Conservation (phyloP, 2,113 vertebrate species). For the Myxocyprinus asiaticus region DNA sequence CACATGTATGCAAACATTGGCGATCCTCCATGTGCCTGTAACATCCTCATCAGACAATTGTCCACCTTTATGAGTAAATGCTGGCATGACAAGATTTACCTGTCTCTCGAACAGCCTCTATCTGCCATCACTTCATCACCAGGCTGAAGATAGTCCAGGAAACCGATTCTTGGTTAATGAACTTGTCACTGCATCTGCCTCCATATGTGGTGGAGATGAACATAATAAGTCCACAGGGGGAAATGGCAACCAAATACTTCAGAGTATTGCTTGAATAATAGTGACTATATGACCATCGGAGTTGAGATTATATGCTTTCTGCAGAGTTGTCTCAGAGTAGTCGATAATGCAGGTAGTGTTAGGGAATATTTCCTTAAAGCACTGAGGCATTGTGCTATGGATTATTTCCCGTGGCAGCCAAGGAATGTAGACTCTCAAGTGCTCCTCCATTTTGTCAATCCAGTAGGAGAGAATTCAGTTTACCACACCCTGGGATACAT, state of each 20-base stretch:
- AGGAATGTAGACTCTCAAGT: not conserved
- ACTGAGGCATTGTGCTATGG: not conserved
- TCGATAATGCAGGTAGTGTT: conserved; percentile 26
- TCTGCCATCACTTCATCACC: conserved; percentile 41
- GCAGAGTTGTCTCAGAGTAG: conserved; percentile 10
- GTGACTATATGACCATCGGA: conserved; percentile 9
- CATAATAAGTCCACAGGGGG: conserved; percentile 12
- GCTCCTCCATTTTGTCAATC: conserved; percentile 24
- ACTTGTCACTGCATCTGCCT: conserved; percentile 34
- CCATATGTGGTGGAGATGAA: conserved; percentile 28
- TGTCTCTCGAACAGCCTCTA: conserved; percentile 23
- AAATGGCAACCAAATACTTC: not conserved
- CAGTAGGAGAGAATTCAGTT: not conserved
- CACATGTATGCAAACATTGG: conserved; percentile 32
- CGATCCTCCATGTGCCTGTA: conserved; percentile 26
- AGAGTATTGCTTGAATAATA: conserved; percentile 15
- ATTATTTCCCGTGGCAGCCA: conserved; percentile 31
- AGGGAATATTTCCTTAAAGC: conserved; percentile 2
- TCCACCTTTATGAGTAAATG: conserved; percentile 21
- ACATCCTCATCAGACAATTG: conserved; percentile 33
- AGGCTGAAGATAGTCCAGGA: conserved; percentile 29
- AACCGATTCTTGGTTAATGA: conserved; percentile 25
- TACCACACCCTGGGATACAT: not conserved
- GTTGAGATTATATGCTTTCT: conserved; percentile 7
- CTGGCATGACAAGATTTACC: conserved; percentile 35